A percentile compares a stretch with the other conserved stretches of the same genome.
Evolutionary conservation across 2,113 vertebrate species (phyloP).

Genomic region (Xenopus laevis): DNA sequence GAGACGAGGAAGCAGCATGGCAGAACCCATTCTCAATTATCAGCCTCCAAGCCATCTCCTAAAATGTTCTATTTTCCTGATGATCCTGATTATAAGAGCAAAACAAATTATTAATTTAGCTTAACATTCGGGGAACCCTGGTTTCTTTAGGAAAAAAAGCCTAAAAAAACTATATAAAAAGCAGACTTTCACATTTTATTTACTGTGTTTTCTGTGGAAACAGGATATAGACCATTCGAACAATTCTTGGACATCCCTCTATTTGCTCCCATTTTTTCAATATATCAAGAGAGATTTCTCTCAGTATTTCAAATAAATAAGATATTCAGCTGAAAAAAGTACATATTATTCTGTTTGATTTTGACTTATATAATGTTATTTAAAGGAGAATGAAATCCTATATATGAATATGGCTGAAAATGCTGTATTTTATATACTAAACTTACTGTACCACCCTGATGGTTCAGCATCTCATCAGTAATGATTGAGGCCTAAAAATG

Average conservation of each 20-base stretch:
- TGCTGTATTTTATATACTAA: too few relatives aligned
- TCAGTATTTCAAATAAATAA: constrained; percentile 87
- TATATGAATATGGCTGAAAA: constrained; percentile 13
- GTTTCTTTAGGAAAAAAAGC: neutral
- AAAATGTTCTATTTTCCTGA: constrained; percentile 1
- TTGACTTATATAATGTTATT: constrained; percentile 61
- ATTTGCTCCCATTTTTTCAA: too few relatives aligned
- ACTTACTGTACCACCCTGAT: too few relatives aligned
- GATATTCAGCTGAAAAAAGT: constrained; percentile 50
- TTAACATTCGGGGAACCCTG: neutral
- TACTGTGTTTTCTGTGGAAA: constrained; percentile 77
- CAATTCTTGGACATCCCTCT: too few relatives aligned
- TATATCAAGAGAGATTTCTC: constrained; percentile 80
- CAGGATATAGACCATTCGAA: constrained; percentile 67
- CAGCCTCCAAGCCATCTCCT: constrained; percentile 25
- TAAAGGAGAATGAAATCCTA: constrained; percentile 55
- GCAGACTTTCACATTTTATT: constrained; percentile 66
- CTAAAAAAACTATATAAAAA: constrained; percentile 44
- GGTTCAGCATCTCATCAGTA: too few relatives aligned
- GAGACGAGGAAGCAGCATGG: too few relatives aligned
- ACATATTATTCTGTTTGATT: constrained; percentile 57
- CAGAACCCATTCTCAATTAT: neutral
- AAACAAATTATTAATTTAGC: constrained; percentile 18
- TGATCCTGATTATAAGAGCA: constrained; percentile 5
- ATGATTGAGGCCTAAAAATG: constrained; percentile 40